These are phyloP conservation scores for Parotocinclus haroldoi DNA, from an alignment of 2,797 vertebrate species.

Conservation along the genomic window DNA sequence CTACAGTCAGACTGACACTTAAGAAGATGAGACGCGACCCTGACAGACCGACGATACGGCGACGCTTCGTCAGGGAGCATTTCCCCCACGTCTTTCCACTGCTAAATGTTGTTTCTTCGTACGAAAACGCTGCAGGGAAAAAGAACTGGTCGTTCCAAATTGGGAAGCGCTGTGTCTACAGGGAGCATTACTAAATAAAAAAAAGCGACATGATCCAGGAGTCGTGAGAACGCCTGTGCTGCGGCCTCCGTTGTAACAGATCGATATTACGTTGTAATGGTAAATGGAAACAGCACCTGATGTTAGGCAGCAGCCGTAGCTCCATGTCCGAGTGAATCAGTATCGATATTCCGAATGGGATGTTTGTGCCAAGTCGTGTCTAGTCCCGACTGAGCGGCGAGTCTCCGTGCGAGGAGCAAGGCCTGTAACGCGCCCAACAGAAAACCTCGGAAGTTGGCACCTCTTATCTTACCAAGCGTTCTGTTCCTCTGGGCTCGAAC, in stretches of 20 bases:
- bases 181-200: slow-evolving; percentile 3
- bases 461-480: too few relatives aligned
- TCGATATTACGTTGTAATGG: slow-evolving; percentile 4
- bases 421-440: slow-evolving; percentile 50
- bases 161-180: slow-evolving; percentile 41
- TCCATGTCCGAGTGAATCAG: slow-evolving; percentile 1
- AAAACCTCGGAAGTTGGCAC: slow-evolving; percentile 26
- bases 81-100: too few relatives aligned
- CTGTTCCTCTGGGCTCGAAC: too few relatives aligned
- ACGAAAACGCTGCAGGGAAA: slow-evolving; percentile 64
- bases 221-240: background rate
- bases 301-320: background rate
- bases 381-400: slow-evolving; percentile 45
- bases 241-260: slow-evolving; percentile 16
- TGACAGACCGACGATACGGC: slow-evolving; percentile 69
- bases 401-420: slow-evolving; percentile 54
- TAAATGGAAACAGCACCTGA: background rate
- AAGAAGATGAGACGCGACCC: slow-evolving; percentile 74
- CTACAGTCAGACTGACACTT: slow-evolving; percentile 83
- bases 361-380: slow-evolving; percentile 53
- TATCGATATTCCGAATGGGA: slow-evolving; percentile 64
- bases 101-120: slow-evolving; percentile 68
- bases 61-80: slow-evolving; percentile 74
- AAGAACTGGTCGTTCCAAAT: too few relatives aligned
- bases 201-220: slow-evolving; percentile 12